These are phyloP conservation scores for Glaucidium brasilianum DNA, from an alignment of 2,113 vertebrate genomes.

Conservation along the genomic window DNA sequence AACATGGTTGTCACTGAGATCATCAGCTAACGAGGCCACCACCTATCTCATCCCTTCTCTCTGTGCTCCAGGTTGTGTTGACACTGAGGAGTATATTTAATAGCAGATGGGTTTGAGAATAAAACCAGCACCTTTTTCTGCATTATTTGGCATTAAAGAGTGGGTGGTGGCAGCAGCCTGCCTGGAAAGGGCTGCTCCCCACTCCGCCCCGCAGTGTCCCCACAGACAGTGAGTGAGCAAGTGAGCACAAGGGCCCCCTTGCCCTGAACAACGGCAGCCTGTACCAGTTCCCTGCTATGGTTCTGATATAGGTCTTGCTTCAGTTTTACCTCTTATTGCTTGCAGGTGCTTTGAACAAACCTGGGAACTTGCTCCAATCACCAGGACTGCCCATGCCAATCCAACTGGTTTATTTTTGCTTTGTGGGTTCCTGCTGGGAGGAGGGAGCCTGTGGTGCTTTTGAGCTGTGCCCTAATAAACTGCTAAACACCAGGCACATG, in stretches of 20 bases:
- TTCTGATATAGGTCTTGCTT: background rate
- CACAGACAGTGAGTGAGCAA: rapidly evolving
- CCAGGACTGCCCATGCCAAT: too few relatives aligned
- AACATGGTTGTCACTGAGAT: background rate
- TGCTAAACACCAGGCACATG: background rate
- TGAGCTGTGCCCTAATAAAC: background rate
- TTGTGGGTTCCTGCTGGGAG: background rate
- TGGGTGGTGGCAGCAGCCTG: background rate
- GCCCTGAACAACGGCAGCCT: rapidly evolving
- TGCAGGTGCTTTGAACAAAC: background rate
- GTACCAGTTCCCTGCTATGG: background rate
- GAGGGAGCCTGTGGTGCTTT: background rate
- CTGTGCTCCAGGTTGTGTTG: background rate
- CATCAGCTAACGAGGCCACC: background rate
- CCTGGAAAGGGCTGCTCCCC: background rate
- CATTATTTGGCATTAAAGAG: background rate
- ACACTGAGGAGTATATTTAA: background rate
- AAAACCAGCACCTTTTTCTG: background rate
- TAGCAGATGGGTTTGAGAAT: background rate
- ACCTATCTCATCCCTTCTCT: background rate
- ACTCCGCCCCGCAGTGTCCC: background rate
- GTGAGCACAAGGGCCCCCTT: background rate
- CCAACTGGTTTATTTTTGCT: background rate
- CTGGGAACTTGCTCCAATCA: background rate
- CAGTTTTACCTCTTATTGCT: background rate